phyloP scores from a whole-genome alignment of 2,888 invertebrate species.

The Noctua pronuba region DNA sequence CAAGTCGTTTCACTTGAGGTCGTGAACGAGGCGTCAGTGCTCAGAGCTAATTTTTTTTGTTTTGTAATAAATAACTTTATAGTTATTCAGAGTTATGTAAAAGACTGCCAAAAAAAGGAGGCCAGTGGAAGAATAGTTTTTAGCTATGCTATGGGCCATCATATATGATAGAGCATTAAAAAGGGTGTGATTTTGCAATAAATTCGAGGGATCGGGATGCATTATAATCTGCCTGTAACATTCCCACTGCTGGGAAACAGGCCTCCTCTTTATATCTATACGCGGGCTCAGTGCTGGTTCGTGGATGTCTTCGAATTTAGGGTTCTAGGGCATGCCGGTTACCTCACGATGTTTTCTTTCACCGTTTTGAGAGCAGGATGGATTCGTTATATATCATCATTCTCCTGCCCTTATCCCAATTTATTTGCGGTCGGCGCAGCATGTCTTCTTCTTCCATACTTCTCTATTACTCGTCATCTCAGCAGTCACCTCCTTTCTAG shows the following conservation, averaged over 20 bases:
- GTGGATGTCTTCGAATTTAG: background rate
- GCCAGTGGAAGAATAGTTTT: background rate
- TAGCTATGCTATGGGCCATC: background rate
- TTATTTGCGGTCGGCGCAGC: no score
- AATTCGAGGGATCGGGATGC: background rate
- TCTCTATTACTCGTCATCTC: no score
- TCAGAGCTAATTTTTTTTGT: conserved; percentile 13
- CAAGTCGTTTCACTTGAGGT: background rate
- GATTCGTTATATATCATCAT: background rate
- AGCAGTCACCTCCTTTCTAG: no score
- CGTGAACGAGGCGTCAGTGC: background rate
- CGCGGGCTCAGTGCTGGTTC: background rate
- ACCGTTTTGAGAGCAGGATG: background rate
- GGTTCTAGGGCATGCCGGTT: background rate
- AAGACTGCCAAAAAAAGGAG: conserved; percentile 11
- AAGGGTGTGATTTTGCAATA: background rate
- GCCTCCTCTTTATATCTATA: background rate
- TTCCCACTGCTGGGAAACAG: background rate
- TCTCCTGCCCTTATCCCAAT: no score
- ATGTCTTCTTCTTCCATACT: no score
- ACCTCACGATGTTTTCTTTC: background rate
- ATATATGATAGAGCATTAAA: background rate
- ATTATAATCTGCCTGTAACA: background rate
- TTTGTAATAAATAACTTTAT: conserved; percentile 38
- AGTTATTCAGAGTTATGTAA: conserved; percentile 40